Percentiles rank a stretch among this genome's conserved stretches.
phyloP scores from a whole-genome alignment of 2,888 invertebrate species.

The Panorpa germanica region DNA sequence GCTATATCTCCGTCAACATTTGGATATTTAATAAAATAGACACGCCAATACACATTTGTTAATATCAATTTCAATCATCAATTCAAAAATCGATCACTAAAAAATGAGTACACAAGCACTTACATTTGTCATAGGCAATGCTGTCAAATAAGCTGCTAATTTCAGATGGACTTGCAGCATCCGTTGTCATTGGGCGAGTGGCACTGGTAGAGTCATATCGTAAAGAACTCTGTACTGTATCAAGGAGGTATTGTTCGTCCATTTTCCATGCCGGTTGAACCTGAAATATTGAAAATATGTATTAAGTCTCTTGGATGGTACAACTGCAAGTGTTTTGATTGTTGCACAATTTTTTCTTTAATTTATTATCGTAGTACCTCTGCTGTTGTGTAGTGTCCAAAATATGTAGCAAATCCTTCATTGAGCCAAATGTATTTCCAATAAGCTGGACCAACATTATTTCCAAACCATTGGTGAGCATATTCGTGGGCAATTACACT shows the following conservation, averaged over 20 bases:
- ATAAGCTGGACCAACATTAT: slow-evolving; percentile 38
- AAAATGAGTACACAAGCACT: no score
- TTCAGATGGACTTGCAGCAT: slow-evolving; percentile 3
- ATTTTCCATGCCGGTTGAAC: no score
- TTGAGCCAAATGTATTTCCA: slow-evolving; percentile 54
- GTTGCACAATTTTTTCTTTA: background rate
- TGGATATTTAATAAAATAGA: no score
- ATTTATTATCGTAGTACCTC: slow-evolving; percentile 24
- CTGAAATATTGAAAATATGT: background rate
- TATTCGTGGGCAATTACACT: slow-evolving; percentile 30
- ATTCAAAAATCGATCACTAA: no score
- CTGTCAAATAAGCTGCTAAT: slow-evolving; percentile 3
- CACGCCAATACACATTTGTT: no score
- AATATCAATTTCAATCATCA: no score
- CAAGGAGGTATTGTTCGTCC: no score
- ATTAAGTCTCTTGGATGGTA: no score
- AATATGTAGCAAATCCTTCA: slow-evolving; percentile 53
- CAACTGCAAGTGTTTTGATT: background rate
- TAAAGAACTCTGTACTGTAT: slow-evolving; percentile 4
- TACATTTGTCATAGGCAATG: slow-evolving; percentile 9
- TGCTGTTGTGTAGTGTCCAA: slow-evolving; percentile 40
- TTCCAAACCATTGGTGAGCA: slow-evolving; percentile 54
- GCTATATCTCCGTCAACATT: no score
- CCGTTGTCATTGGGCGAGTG: slow-evolving; percentile 3
- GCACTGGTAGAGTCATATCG: background rate